Base-by-base conservation (phyloP, 2,888 invertebrate genomes). In the Hetaerina titia region DNA sequence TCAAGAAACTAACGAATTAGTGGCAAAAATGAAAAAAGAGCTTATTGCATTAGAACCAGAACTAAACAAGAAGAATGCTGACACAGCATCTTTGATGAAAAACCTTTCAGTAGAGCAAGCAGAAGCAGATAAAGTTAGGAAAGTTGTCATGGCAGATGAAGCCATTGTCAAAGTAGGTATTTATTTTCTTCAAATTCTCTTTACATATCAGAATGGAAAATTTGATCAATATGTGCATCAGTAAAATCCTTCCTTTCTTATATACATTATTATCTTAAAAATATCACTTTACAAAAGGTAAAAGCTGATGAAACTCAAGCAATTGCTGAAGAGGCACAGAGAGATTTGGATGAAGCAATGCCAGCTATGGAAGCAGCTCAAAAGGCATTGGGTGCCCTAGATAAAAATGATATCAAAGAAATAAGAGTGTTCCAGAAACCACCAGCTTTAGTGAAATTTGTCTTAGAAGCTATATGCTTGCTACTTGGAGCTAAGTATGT, bases 381-480 rank as follows among this genome's bases (percentile, higher is more conserved):
- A 95, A 98, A 98, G 96, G 99, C 99, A 0, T 97, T 99, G 0
- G 98, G 98, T 96, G 97, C 98, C 0, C 97, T 99, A 25, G 99
- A 99, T 96, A 99, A 99, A 96, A 98, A 98, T 74, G 99, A 99
- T 96, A 99, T 99, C 95, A 98, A 98, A 96, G 99, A 99, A 96
- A 97, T 99, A 94, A 98, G 98, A 96, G 99, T 98, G 0, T 99
- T 99, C 96, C 98, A 98, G 96, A 98, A 99, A 96, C 99, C 99
- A 0, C 99, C 99, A 0, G 97, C 98, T 31, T 97, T 99, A 15
- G 99, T 99, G 11, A 98, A 98, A 95, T 98, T 98, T 96, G 99
- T 99, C 6, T 98, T 99, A 99, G 99, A 99, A 96, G 98, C 99
- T 15, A 98, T 99, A 17, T 99, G 99, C 96, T 97, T 99, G 95